A percentile compares a stretch with the other conserved stretches of the same genome.
Conservation (phyloP, 2,797 vertebrate genomes). For the Chelidonichthys spinosus region DNA sequence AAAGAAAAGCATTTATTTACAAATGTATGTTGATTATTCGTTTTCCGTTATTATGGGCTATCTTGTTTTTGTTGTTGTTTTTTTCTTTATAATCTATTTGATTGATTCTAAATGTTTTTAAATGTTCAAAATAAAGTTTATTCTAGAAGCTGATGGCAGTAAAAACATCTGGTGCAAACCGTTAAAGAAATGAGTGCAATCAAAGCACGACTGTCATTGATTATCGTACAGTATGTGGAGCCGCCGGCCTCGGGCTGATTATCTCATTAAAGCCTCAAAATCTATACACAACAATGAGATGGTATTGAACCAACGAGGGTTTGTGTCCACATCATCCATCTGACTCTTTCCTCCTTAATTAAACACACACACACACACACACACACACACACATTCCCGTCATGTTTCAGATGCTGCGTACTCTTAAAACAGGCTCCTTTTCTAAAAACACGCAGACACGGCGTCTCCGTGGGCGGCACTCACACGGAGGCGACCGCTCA, state of each 20-base stretch:
- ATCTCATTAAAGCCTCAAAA: slow-evolving; percentile 68
- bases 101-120: too few species aligned
- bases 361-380: slow-evolving; percentile 49
- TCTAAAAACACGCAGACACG: slow-evolving; percentile 53
- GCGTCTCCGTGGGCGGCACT: slow-evolving; percentile 64
- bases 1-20: too few species aligned
- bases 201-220: slow-evolving; percentile 50
- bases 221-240: slow-evolving; percentile 39
- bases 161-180: too few species aligned
- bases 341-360: slow-evolving; percentile 44
- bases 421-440: slow-evolving; percentile 51
- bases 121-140: too few species aligned
- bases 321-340: slow-evolving; percentile 36
- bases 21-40: too few species aligned
- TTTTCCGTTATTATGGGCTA: too few species aligned
- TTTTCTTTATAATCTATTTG: too few species aligned
- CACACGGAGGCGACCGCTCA: slow-evolving; percentile 54
- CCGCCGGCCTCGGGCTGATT: slow-evolving; percentile 55
- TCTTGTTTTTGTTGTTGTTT: too few species aligned
- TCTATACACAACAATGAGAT: slow-evolving; percentile 57
- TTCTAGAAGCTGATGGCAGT: slow-evolving; percentile 1
- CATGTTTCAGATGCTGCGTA: slow-evolving; percentile 62
- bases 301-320: slow-evolving; percentile 57
- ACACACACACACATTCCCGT: slow-evolving; percentile 57
- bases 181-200: slow-evolving; percentile 19